Evolutionary conservation across 2,797 vertebrate species (phyloP).

Genomic region (Argya squamiceps): DNA sequence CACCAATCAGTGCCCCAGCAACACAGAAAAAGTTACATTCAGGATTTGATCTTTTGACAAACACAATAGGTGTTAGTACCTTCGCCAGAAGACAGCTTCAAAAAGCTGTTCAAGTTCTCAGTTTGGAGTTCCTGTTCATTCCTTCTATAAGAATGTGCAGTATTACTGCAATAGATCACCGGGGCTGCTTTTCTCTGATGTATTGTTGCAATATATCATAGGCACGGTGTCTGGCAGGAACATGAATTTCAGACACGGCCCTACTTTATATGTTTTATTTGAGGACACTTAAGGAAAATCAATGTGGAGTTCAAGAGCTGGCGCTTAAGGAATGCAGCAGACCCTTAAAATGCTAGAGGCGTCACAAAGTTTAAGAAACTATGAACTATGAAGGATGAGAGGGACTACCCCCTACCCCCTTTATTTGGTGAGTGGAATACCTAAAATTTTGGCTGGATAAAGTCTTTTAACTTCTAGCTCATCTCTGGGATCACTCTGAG

Average conservation of each 20-base stretch:
- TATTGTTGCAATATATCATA: conserved; percentile 72
- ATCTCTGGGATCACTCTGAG: background rate
- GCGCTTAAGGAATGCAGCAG: conserved; percentile 15
- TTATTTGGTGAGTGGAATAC: background rate
- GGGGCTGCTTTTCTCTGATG: conserved; percentile 57
- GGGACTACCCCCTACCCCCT: background rate
- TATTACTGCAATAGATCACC: conserved; percentile 57
- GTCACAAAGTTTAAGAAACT: background rate
- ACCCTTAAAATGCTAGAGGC: background rate
- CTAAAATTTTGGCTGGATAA: background rate
- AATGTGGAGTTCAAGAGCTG: conserved; percentile 52
- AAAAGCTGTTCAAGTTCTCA: conserved; percentile 44
- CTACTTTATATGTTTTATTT: conserved; percentile 67
- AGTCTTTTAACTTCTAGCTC: background rate
- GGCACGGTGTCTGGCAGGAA: conserved; percentile 47
- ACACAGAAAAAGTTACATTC: background rate
- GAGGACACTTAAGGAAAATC: conserved; percentile 69
- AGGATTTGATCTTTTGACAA: background rate
- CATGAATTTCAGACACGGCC: conserved; percentile 62
- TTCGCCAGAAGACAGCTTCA: conserved; percentile 20
- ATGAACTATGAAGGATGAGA: background rate
- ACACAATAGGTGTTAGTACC: background rate
- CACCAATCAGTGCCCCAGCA: background rate
- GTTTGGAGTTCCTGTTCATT: conserved; percentile 31
- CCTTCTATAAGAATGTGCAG: conserved; percentile 4